Conservation (phyloP, 2,797 vertebrate species). For the Phrynocephalus vlangalii region DNA sequence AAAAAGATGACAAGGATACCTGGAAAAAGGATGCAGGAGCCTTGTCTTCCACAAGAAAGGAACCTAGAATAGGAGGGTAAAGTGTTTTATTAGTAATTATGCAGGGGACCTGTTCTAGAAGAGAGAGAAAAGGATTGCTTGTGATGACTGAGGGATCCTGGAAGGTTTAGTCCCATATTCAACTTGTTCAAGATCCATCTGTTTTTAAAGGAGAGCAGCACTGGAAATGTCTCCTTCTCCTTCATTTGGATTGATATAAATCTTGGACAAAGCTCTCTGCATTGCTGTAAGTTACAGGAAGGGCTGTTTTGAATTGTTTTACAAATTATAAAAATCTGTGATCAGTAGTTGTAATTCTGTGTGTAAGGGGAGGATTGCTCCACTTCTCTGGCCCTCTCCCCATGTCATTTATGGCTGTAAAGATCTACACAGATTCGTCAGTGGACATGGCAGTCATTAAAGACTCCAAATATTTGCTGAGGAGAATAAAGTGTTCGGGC, state of each 20-base stretch:
- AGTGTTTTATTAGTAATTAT: too few species aligned
- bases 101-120: too few species aligned
- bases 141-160: background rate
- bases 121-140: background rate
- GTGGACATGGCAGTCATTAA: background rate
- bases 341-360: background rate
- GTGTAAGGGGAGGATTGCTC: background rate
- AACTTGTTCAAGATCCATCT: background rate
- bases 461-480: background rate
- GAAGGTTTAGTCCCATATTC: background rate
- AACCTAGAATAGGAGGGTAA: too few species aligned
- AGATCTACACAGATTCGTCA: background rate
- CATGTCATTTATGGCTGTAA: background rate
- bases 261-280: background rate
- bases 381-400: background rate
- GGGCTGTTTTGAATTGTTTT: background rate
- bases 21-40: too few species aligned
- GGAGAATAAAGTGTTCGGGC: background rate
- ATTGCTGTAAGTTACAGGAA: background rate
- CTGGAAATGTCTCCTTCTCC: background rate
- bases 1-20: too few species aligned
- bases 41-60: too few species aligned
- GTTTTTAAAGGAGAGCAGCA: background rate
- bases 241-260: background rate
- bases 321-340: background rate